Conservation (phyloP, 2,113 vertebrate species). For the Caretta caretta region DNA sequence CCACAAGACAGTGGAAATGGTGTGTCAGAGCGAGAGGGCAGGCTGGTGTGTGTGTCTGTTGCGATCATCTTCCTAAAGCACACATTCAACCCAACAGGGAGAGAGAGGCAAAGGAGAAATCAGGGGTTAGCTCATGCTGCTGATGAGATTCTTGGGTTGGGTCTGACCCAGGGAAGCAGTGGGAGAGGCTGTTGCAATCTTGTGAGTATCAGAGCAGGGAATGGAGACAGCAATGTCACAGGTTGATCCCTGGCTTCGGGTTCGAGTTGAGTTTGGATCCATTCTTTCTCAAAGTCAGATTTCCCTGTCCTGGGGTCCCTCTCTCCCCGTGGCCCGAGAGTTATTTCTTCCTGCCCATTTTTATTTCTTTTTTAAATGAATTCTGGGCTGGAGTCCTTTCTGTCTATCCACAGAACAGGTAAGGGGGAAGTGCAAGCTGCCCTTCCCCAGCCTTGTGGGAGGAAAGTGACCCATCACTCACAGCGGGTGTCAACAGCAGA, state of each 20-base stretch:
- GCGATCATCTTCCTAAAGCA: not conserved
- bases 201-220: not conserved
- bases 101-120: not conserved
- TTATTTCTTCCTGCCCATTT: not conserved
- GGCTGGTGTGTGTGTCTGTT: rapidly evolving
- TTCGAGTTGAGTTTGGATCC: not conserved
- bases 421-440: not conserved
- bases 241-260: not conserved
- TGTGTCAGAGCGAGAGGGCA: constrained; percentile 28
- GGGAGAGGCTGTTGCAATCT: not conserved
- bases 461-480: not conserved
- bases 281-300: not conserved
- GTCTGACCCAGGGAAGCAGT: not conserved
- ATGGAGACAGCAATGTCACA: not conserved
- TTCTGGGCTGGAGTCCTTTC: not conserved
- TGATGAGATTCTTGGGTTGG: not conserved
- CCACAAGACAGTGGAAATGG: constrained; percentile 16
- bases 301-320: not conserved
- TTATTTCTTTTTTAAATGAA: not conserved
- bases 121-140: not conserved
- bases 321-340: not conserved
- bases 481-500: not conserved
- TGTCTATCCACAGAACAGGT: not conserved
- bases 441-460: not conserved
- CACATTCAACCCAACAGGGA: not conserved